A percentile compares a stretch with the other conserved stretches of the same genome.
phyloP scores from a whole-genome alignment of 2,113 vertebrate species.

The Hippopotamus amphibius region DNA sequence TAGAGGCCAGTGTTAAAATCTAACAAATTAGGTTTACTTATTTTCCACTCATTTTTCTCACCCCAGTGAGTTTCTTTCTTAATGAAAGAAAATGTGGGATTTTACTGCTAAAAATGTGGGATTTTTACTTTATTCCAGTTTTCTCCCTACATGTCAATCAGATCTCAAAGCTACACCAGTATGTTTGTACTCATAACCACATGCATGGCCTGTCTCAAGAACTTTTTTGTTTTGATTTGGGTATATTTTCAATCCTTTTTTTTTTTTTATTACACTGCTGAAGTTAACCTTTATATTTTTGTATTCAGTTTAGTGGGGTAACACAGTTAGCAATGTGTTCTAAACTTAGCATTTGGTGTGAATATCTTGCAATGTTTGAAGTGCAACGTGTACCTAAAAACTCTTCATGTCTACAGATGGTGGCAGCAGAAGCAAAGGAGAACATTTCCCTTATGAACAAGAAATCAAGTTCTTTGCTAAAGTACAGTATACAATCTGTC shows the following conservation, averaged over 20 bases:
- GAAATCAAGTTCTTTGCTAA: constrained; percentile 99
- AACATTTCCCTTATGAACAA: constrained; percentile 94
- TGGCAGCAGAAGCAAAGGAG: constrained; percentile 90
- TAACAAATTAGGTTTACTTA: neutral
- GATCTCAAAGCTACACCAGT: too few relatives aligned
- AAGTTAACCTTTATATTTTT: neutral
- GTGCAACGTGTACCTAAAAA: constrained; percentile 41
- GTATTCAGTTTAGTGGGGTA: neutral
- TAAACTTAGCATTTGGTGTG: neutral
- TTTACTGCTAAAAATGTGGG: neutral
- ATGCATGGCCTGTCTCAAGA: neutral
- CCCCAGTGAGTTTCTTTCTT: neutral
- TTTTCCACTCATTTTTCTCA: neutral
- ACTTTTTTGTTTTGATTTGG: neutral
- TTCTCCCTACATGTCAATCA: fast-evolving
- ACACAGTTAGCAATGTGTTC: neutral
- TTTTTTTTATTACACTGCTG: neutral
- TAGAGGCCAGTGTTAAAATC: neutral
- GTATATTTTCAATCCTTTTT: neutral
- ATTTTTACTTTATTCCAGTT: neutral
- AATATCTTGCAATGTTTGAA: neutral
- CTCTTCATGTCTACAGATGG: constrained; percentile 89
- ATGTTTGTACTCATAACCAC: neutral
- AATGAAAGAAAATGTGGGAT: neutral
- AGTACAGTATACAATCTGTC: constrained; percentile 87